Percentiles rank a stretch among this genome's conserved stretches.
phyloP scores from a whole-genome alignment of 2,113 vertebrate species.

The Ammodytes dubius region DNA sequence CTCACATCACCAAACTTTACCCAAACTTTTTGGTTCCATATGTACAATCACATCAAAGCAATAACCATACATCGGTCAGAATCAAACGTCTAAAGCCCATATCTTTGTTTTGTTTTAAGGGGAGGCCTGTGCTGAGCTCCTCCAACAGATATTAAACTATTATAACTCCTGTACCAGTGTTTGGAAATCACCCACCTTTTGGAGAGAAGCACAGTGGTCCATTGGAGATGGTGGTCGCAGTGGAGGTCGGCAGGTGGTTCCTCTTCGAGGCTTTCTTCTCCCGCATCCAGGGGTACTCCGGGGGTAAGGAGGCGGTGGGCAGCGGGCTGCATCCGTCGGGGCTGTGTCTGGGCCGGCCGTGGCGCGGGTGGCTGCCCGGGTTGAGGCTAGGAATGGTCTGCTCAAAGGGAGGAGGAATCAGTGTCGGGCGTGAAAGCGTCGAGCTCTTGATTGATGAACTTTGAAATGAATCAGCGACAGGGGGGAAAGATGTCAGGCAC shows the following conservation, averaged over 20 bases:
- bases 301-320: conserved; percentile 92
- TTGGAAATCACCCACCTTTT: conserved; percentile 90
- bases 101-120: neutral
- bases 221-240: conserved; percentile 82
- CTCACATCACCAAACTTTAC: conserved; percentile 84
- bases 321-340: conserved; percentile 93
- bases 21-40: conserved; percentile 84
- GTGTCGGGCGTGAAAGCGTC: conserved; percentile 99
- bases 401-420: conserved; percentile 99
- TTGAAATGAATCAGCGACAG: conserved; percentile 99
- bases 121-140: conserved; percentile 23
- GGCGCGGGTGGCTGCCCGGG: conserved; percentile 97
- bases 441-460: conserved; percentile 99
- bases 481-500: conserved; percentile 99
- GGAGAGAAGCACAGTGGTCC: conserved; percentile 94
- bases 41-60: conserved; percentile 54
- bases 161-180: neutral
- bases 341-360: conserved; percentile 96
- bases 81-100: neutral
- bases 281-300: conserved; percentile 99
- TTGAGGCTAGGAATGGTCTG: conserved; percentile 99
- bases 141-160: conserved; percentile 55
- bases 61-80: conserved; percentile 12
- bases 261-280: conserved; percentile 99
- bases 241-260: conserved; percentile 89